Evolutionary conservation across 1,140 invertebrate genomes (phyloP).

Genomic region (Augochlora pura): DNA sequence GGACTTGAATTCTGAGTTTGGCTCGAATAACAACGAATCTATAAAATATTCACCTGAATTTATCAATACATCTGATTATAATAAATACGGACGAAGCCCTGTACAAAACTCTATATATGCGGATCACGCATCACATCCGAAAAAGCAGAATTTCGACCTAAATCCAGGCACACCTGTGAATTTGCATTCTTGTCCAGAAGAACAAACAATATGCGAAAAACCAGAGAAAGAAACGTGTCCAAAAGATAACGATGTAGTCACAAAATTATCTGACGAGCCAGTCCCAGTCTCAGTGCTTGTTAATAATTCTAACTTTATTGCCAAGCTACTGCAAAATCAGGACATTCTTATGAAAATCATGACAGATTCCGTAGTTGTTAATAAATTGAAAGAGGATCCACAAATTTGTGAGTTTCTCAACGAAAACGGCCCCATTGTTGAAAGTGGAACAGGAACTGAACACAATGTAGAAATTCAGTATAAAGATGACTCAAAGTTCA

Average conservation of each 20-base stretch:
- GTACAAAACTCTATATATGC: constrained; percentile 28
- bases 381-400: constrained; percentile 68
- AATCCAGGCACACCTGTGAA: background rate
- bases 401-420: constrained; percentile 67
- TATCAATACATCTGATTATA: constrained; percentile 32
- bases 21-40: constrained; percentile 7
- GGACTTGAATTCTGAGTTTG: constrained; percentile 45
- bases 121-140: background rate
- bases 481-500: constrained; percentile 16
- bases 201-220: constrained; percentile 52
- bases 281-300: constrained; percentile 64
- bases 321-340: constrained; percentile 72
- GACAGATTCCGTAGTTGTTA: constrained; percentile 64
- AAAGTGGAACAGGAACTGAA: constrained; percentile 15
- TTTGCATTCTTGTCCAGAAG: constrained; percentile 31
- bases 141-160: background rate
- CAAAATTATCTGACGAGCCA: constrained; percentile 60
- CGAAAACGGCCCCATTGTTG: constrained; percentile 45
- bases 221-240: constrained; percentile 49
- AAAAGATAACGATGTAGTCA: constrained; percentile 46
- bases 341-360: constrained; percentile 73
- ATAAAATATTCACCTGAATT: constrained; percentile 39
- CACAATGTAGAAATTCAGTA: constrained; percentile 5
- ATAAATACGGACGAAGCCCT: constrained; percentile 37
- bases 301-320: constrained; percentile 67